Percentiles rank a stretch among this genome's conserved stretches.
phyloP scores from a whole-genome alignment of 1,140 invertebrate species.

The honey bee (Apis mellifera) region DNA sequence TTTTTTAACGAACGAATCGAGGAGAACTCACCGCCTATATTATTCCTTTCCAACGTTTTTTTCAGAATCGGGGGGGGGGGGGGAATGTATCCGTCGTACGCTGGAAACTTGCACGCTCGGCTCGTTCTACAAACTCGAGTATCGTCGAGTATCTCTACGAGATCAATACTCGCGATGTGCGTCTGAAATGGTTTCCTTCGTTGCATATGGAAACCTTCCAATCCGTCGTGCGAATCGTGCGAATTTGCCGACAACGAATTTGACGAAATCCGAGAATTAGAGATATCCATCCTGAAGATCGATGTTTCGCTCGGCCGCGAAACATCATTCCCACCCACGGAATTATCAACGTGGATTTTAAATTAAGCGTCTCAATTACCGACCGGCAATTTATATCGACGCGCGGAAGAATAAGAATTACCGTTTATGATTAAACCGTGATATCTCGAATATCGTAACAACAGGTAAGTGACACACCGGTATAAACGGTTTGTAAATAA shows the following conservation, averaged over 20 bases:
- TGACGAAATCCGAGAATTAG: background rate
- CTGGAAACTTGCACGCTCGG: background rate
- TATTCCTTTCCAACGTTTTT: slow-evolving; percentile 29
- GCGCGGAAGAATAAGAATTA: slow-evolving; percentile 3
- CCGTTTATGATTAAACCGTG: background rate
- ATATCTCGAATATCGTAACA: background rate
- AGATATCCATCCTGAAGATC: background rate
- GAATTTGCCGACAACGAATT: too few species aligned
- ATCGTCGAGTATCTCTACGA: slow-evolving; percentile 2
- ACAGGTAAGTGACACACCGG: slow-evolving; percentile 11
- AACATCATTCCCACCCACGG: background rate
- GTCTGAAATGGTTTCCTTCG: slow-evolving; percentile 35
- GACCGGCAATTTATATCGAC: slow-evolving; percentile 6
- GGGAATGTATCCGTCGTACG: background rate
- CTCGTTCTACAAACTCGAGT: slow-evolving; percentile 12
- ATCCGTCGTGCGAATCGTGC: background rate
- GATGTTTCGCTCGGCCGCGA: background rate
- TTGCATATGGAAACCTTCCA: slow-evolving; percentile 18
- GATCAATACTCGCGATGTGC: slow-evolving; percentile 30
- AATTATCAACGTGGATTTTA: background rate
- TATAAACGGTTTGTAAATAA: slow-evolving; percentile 28
- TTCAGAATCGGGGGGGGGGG: background rate
- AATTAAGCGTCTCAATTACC: background rate
- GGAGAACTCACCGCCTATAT: background rate
- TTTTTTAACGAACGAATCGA: background rate